Evolutionary conservation across 1,140 invertebrate genomes (phyloP), one percentile per base, ranked within the genome.

Genomic region (Musca vetustissima): DNA sequence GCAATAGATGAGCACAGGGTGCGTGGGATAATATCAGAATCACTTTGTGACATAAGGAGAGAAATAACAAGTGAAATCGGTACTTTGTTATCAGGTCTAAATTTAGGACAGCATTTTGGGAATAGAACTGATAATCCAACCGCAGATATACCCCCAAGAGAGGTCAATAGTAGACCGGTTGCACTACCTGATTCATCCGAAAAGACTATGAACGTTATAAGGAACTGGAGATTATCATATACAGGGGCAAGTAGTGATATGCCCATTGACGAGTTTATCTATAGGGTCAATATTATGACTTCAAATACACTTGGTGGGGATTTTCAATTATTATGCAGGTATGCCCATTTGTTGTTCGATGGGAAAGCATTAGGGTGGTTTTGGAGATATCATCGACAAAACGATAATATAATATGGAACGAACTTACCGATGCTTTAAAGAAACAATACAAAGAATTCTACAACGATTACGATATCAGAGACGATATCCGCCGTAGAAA

Each of bases 221-320:
- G 28, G 28, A 28, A 28, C 28, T 28, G 28, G 28, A 43, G 36
- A 43, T 43, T 43, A 43, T 8, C 11, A 9, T 43, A 43, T 43
- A 9, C 36, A 4, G 36, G 36, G 36, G 13, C 6, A 43, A 43
- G 6, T 43, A 43, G 15, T 24, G 64, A 65, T 19, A 65, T 48
- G 4, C 32, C 64, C 1, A 36, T 65, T 0, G 61, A 64, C 43
- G 61, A 64, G 3, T 64, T 64, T 47, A 64, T 64, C 22, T 64
- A 64, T 49, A 36, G 61, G 32, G 17, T 47, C 1, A 48, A 64
- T 47, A 48, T 49, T 19, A 43, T 43, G 36, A 28, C 28, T 8
- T 28, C 28, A 28, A 28, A 28, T 8, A 28, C 28, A 4, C 28
- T 64, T n/a, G 21, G n/a, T 36, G 59, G 28, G 1, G 21, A 64